A percentile compares a stretch with the other conserved stretches of the same genome.
Evolutionary conservation across 2,113 vertebrate genomes (phyloP).

Genomic region (Raja brachyura): DNA sequence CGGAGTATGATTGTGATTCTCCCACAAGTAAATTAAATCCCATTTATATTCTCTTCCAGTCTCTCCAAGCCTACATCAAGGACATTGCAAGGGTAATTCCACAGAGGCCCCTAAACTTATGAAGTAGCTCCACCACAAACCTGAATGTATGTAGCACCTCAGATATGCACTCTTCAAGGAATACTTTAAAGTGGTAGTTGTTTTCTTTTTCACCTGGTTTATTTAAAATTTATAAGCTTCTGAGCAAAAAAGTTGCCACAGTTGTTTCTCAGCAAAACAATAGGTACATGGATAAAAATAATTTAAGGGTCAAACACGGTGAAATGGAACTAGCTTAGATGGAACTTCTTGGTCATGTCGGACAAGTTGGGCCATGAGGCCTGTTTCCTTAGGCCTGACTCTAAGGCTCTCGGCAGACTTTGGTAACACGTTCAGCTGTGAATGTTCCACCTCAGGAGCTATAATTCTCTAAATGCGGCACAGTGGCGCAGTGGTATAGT

Average conservation of each 20-base stretch:
- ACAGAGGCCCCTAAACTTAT: background rate
- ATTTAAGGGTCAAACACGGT: no score
- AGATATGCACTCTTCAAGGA: background rate
- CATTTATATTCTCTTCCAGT: background rate
- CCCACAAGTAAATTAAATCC: background rate
- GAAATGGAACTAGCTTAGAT: no score
- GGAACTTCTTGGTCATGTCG: no score
- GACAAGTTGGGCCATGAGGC: no score
- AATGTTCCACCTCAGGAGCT: background rate
- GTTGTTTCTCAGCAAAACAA: no score
- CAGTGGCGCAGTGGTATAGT: no score
- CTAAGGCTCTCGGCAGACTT: background rate
- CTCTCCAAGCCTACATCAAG: background rate
- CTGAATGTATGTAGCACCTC: background rate
- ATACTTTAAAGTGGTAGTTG: background rate
- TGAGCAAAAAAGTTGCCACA: no score
- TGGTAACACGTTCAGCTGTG: background rate
- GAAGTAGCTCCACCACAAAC: background rate
- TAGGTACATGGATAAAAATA: no score
- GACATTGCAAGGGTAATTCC: background rate
- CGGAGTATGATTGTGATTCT: background rate
- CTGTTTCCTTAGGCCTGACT: no score
- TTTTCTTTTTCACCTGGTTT: background rate
- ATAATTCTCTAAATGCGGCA: background rate
- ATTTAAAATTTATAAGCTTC: background rate